These are phyloP conservation scores for Aproaerema taeniolella DNA, from an alignment of 2,888 invertebrate genomes.

Conservation along the genomic window DNA sequence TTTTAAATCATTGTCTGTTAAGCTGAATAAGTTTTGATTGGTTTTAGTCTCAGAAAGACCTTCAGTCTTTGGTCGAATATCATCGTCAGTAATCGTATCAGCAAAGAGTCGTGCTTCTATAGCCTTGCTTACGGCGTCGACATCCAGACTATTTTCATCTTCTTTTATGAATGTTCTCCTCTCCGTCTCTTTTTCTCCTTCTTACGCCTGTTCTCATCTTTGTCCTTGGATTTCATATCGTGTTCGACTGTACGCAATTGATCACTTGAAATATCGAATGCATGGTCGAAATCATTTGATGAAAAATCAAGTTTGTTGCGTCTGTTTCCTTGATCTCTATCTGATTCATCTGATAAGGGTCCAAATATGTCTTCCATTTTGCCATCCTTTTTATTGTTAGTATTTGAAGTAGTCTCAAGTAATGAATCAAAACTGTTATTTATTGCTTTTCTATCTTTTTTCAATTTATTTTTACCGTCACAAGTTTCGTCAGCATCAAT, in stretches of 20 bases:
- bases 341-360: conserved; percentile 86
- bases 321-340: conserved; percentile 41
- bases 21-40: no score
- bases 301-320: conserved; percentile 30
- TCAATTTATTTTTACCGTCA: conserved; percentile 77
- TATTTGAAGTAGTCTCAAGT: conserved; percentile 39
- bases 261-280: conserved; percentile 29
- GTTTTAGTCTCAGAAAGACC: conserved; percentile 40
- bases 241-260: conserved; percentile 30
- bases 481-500: conserved; percentile 61
- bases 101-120: conserved; percentile 88
- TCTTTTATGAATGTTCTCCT: conserved; percentile 77
- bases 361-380: conserved; percentile 95
- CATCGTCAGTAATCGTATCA: conserved; percentile 75
- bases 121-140: conserved; percentile 88
- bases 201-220: conserved; percentile 76
- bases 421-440: conserved; percentile 39
- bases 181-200: conserved; percentile 80
- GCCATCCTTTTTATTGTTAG: conserved; percentile 80
- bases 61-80: conserved; percentile 49
- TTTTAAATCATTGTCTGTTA: conserved; percentile 56
- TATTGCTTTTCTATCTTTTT: conserved; percentile 71
- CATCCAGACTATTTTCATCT: conserved; percentile 88
- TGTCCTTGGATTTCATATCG: conserved; percentile 54
- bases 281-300: conserved; percentile 34